phyloP scores from a whole-genome alignment of 2,113 vertebrate species.

The Pteruthius melanotis region DNA sequence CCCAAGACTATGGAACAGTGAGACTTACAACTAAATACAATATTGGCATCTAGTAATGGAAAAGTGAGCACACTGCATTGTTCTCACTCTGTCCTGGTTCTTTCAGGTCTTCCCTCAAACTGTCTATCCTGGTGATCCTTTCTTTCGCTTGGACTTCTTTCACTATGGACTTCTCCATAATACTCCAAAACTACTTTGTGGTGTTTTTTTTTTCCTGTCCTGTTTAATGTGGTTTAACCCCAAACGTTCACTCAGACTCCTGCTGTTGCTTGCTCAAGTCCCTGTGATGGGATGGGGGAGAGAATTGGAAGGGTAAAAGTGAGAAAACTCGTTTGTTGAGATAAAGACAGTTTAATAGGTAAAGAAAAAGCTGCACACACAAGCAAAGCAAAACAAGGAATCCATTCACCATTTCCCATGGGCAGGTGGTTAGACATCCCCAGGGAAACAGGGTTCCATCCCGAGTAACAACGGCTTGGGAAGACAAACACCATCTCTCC shows the following conservation, averaged over 20 bases:
- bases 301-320: neutral
- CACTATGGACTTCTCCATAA: neutral
- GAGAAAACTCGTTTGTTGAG: neutral
- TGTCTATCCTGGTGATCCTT: neutral
- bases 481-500: neutral
- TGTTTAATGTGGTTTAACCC: neutral
- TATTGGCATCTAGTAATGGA: neutral
- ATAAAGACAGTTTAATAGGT: neutral
- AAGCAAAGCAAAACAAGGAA: neutral
- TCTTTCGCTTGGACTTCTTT: neutral
- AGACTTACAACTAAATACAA: neutral
- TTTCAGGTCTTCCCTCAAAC: neutral
- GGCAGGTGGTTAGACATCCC: neutral
- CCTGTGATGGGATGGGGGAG: neutral
- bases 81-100: neutral
- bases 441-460: neutral
- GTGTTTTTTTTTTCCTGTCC: fast-evolving
- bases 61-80: neutral
- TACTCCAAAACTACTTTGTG: neutral
- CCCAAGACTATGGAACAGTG: neutral
- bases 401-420: neutral
- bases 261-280: neutral
- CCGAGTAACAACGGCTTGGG: too few relatives aligned
- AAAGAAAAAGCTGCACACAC: neutral
- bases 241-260: neutral